Evolutionary conservation across 2,888 invertebrate species (phyloP).

Genomic region (Aethes cnicana): DNA sequence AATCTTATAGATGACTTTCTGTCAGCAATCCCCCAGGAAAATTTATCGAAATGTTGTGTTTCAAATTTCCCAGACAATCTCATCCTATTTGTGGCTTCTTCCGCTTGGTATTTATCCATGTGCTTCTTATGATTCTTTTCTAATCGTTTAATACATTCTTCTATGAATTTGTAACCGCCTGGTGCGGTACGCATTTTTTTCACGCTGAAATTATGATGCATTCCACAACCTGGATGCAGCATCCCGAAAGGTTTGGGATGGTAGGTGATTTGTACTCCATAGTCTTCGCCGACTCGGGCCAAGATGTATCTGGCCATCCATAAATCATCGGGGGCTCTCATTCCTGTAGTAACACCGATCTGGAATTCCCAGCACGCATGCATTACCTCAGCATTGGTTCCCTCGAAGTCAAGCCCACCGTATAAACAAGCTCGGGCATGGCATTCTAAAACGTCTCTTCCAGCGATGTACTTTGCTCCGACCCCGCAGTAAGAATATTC

Average conservation of each 20-base stretch:
- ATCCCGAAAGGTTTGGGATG: slow-evolving; percentile 90
- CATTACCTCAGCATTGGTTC: slow-evolving; percentile 99
- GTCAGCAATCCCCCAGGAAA: slow-evolving; percentile 94
- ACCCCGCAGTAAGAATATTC: slow-evolving; percentile 96
- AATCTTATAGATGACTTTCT: slow-evolving; percentile 96
- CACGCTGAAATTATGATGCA: slow-evolving; percentile 96
- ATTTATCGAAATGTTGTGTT: slow-evolving; percentile 96
- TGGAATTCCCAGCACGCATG: slow-evolving; percentile 95
- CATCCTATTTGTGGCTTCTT: slow-evolving; percentile 95
- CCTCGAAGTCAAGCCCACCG: slow-evolving; percentile 95
- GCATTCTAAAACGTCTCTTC: slow-evolving; percentile 95
- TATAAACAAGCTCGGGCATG: slow-evolving; percentile 92
- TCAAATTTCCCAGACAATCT: slow-evolving; percentile 96
- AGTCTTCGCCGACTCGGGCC: slow-evolving; percentile 92
- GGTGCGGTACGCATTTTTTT: slow-evolving; percentile 90
- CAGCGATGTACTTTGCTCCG: slow-evolving; percentile 95
- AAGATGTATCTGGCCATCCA: slow-evolving; percentile 94
- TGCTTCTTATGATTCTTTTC: slow-evolving; percentile 94
- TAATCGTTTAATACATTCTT: slow-evolving; percentile 94
- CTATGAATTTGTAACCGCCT: slow-evolving; percentile 88
- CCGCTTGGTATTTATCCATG: slow-evolving; percentile 94
- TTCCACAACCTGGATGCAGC: slow-evolving; percentile 93
- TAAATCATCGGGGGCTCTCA: slow-evolving; percentile 90
- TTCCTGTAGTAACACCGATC: slow-evolving; percentile 94
- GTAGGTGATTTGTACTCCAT: slow-evolving; percentile 86